These are phyloP conservation scores for Pampusana beccarii DNA, from an alignment of 2,113 vertebrate species.

Conservation along the genomic window DNA sequence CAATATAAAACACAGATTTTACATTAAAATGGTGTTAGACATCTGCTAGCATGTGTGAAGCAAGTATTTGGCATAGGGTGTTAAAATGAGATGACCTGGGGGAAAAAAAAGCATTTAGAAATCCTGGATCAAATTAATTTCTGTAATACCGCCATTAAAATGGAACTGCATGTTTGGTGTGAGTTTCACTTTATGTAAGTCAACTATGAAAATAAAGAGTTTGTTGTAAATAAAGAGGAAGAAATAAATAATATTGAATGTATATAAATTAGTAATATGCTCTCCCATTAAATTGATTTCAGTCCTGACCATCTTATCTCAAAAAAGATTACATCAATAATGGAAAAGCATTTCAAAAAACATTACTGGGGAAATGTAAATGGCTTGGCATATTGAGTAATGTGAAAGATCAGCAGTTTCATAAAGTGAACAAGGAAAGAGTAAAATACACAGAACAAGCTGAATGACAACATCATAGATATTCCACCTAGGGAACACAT, in stretches of 20 bases:
- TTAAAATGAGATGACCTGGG: background rate
- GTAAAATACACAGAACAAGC: background rate
- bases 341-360: constrained; percentile 4
- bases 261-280: background rate
- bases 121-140: background rate
- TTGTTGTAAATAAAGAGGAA: background rate
- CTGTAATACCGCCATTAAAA: background rate
- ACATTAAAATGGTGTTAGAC: background rate
- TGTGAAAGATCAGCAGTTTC: background rate
- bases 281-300: background rate
- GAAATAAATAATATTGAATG: background rate
- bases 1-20: background rate
- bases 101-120: background rate
- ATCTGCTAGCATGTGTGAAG: background rate
- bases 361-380: background rate
- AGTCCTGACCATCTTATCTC: background rate
- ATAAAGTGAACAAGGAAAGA: background rate
- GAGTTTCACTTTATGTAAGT: background rate
- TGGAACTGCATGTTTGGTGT: background rate
- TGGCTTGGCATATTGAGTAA: background rate
- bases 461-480: background rate
- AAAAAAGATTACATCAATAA: background rate
- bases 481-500: background rate
- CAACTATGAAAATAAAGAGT: background rate
- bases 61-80: background rate